Percentiles rank a stretch among this genome's conserved stretches.
Evolutionary conservation across 2,888 invertebrate genomes (phyloP).

Genomic region (Cheilosia grossa): DNA sequence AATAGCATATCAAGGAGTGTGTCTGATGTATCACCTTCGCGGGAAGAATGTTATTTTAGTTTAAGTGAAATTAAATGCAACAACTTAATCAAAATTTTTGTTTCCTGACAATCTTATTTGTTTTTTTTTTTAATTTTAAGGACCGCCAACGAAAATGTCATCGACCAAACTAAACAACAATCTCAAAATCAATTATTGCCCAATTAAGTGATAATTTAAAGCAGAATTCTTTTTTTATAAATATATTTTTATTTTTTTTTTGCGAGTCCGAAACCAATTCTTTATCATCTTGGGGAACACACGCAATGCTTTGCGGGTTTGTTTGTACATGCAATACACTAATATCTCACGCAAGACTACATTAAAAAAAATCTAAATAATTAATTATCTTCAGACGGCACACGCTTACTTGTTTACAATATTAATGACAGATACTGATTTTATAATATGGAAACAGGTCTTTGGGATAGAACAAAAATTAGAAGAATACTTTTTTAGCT

Average conservation of each 20-base stretch:
- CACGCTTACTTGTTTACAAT: slow-evolving; percentile 20
- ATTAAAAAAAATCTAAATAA: slow-evolving; percentile 21
- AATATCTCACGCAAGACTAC: slow-evolving; percentile 8
- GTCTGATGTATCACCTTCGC: neutral
- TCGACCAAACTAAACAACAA: neutral
- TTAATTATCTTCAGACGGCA: slow-evolving; percentile 33
- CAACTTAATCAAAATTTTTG: neutral
- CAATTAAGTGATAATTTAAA: slow-evolving; percentile 23
- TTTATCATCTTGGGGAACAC: neutral
- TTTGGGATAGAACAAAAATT: neutral
- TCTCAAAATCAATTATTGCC: slow-evolving; percentile 3
- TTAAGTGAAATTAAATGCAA: neutral
- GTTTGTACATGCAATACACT: neutral
- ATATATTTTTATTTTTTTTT: neutral
- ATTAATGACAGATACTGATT: slow-evolving; percentile 11
- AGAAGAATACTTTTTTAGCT: neutral
- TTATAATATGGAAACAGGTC: neutral
- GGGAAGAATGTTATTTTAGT: neutral
- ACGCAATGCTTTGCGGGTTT: slow-evolving; percentile 13
- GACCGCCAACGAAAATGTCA: neutral
- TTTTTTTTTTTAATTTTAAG: neutral
- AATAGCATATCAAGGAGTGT: neutral
- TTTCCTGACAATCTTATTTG: neutral
- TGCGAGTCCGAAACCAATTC: slow-evolving; percentile 13
- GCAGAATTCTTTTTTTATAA: neutral